A percentile compares a stretch with the other conserved stretches of the same genome.
Conservation (phyloP, 2,888 invertebrate species). For the Noctua pronuba region DNA sequence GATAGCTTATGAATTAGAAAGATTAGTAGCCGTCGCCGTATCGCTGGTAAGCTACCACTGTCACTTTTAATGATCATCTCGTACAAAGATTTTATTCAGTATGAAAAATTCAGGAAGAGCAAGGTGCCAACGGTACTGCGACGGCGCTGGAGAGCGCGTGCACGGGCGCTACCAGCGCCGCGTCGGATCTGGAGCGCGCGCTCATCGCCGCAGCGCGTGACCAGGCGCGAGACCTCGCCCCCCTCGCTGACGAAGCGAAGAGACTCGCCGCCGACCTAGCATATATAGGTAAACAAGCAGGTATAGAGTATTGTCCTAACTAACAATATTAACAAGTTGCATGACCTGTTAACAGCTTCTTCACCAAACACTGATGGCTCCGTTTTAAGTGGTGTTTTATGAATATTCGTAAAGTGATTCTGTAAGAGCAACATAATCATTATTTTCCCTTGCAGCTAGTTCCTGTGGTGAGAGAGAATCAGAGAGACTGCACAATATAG, state of each 20-base stretch:
- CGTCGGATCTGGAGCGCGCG: slow-evolving; percentile 95
- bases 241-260: slow-evolving; percentile 86
- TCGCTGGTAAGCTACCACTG: slow-evolving; percentile 92
- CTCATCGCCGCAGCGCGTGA: slow-evolving; percentile 92
- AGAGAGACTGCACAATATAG: slow-evolving; percentile 97
- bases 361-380: slow-evolving; percentile 38
- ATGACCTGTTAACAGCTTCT: slow-evolving; percentile 41
- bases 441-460: slow-evolving; percentile 81
- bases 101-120: slow-evolving; percentile 80
- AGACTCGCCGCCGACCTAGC: slow-evolving; percentile 87
- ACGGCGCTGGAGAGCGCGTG: slow-evolving; percentile 90
- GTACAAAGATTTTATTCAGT: slow-evolving; percentile 42
- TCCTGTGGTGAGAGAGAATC: slow-evolving; percentile 92
- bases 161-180: slow-evolving; percentile 94
- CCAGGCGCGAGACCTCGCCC: slow-evolving; percentile 86
- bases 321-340: slow-evolving; percentile 72
- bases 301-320: slow-evolving; percentile 82
- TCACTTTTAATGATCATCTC: slow-evolving; percentile 18
- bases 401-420: slow-evolving; percentile 9
- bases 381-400: neutral
- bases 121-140: slow-evolving; percentile 82
- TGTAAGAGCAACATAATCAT: slow-evolving; percentile 11
- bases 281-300: slow-evolving; percentile 87
- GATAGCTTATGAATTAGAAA: slow-evolving; percentile 97
- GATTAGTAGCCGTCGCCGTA: slow-evolving; percentile 96